phyloP scores from a whole-genome alignment of 2,113 vertebrate genomes.

The Actenoides lindsayi region DNA sequence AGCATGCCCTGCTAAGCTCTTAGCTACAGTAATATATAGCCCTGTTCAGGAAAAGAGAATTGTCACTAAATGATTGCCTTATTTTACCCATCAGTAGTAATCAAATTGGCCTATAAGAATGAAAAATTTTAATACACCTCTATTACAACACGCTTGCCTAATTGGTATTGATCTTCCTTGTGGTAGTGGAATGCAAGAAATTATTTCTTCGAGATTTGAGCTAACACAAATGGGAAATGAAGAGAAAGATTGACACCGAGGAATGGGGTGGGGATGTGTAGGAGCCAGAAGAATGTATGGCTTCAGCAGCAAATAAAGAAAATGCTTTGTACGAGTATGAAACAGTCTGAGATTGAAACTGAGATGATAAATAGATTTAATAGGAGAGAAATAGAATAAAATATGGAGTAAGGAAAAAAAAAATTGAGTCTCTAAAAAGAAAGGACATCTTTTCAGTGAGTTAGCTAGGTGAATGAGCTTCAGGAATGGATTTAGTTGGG shows the following conservation, averaged over 20 bases:
- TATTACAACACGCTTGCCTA: constrained; percentile 12
- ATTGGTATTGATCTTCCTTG: constrained; percentile 55
- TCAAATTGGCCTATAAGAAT: constrained; percentile 36
- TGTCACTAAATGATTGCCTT: constrained; percentile 43
- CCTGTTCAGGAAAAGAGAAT: not conserved
- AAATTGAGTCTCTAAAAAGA: not conserved
- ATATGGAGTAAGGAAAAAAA: not conserved
- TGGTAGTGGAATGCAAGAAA: not conserved
- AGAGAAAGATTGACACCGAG: not conserved
- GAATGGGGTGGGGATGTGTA: not conserved
- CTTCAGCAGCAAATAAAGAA: not conserved
- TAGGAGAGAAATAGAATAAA: not conserved
- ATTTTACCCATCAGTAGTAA: constrained; percentile 46
- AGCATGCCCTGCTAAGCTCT: not conserved
- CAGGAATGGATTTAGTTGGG: not conserved
- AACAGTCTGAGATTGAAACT: not conserved
- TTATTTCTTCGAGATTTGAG: constrained; percentile 20
- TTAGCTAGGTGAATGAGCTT: not conserved
- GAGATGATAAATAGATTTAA: not conserved
- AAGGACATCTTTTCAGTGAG: not conserved
- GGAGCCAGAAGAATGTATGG: not conserved
- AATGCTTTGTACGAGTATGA: not conserved
- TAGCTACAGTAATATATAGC: constrained; percentile 14
- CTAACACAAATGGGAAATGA: not conserved
- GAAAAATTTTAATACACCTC: constrained; percentile 43